Conservation (phyloP, 1,140 invertebrate species). For the Drosophila burlai region DNA sequence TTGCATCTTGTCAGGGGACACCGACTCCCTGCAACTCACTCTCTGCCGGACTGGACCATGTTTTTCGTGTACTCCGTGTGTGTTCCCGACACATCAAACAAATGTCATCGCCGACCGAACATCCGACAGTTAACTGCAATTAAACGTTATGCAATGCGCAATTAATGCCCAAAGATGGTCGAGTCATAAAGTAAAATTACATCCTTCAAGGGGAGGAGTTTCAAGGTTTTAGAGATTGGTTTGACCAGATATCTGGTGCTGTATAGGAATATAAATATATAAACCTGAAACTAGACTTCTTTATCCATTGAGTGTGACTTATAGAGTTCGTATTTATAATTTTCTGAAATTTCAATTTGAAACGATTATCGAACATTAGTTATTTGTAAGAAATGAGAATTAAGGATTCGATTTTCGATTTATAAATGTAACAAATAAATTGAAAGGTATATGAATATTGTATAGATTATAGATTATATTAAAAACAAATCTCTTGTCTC, state of each 20-base stretch:
- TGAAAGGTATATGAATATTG: no score
- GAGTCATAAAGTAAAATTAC: slow-evolving; percentile 24
- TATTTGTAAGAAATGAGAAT: no score
- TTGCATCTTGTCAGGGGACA: slow-evolving; percentile 40
- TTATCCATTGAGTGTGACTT: neutral
- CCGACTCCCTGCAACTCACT: neutral
- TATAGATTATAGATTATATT: no score
- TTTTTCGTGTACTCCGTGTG: slow-evolving; percentile 29
- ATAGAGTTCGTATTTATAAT: neutral
- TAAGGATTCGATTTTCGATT: no score
- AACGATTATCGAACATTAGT: no score
- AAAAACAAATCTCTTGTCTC: no score
- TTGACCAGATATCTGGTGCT: neutral
- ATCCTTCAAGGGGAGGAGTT: slow-evolving; percentile 4
- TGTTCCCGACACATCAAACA: slow-evolving; percentile 39
- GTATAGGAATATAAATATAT: neutral
- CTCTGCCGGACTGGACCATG: slow-evolving; percentile 11
- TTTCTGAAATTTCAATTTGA: no score
- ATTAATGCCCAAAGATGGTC: slow-evolving; percentile 47
- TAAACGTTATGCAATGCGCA: slow-evolving; percentile 64
- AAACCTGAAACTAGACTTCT: neutral
- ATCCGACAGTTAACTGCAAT: slow-evolving; percentile 67
- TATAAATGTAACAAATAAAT: no score
- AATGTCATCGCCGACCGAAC: slow-evolving; percentile 49
- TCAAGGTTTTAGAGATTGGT: neutral